Evolutionary conservation across 1,140 invertebrate species (phyloP).

Genomic region (Neomicropteryx cornuta): DNA sequence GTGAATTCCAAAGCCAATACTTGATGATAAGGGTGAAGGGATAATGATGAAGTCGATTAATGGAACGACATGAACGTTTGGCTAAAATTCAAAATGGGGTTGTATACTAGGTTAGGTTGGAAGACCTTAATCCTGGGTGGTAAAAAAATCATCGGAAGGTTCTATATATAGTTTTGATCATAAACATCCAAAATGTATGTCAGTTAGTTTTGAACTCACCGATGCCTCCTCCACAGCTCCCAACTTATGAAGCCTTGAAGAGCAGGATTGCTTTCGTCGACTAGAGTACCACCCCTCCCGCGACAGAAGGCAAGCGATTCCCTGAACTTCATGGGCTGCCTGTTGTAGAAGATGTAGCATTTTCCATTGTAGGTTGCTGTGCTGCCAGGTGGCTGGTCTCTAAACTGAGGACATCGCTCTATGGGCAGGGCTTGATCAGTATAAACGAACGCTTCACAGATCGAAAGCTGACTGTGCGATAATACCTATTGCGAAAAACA

Average conservation of each 20-base stretch:
- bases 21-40: too few relatives aligned
- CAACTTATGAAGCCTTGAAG: conserved; percentile 90
- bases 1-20: too few relatives aligned
- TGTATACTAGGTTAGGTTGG: too few relatives aligned
- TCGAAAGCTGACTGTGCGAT: conserved; percentile 62
- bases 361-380: conserved; percentile 92
- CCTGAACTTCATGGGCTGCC: conserved; percentile 70
- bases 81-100: too few relatives aligned
- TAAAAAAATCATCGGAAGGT: too few relatives aligned
- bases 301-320: conserved; percentile 75
- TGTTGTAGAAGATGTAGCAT: conserved; percentile 92
- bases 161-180: too few relatives aligned
- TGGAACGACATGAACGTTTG: too few relatives aligned
- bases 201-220: conserved; percentile 31
- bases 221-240: conserved; percentile 85
- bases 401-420: conserved; percentile 84
- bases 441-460: conserved; percentile 93
- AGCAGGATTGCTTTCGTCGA: conserved; percentile 89
- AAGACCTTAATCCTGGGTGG: too few relatives aligned
- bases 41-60: too few relatives aligned
- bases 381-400: conserved; percentile 84
- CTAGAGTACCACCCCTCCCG: conserved; percentile 66
- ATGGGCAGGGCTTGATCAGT: conserved; percentile 90
- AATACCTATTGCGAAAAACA: too few relatives aligned
- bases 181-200: neutral